Evolutionary conservation across 2,797 vertebrate genomes (phyloP), one percentile per base, ranked within the genome.

Genomic region (Acipenser transmontanus): DNA sequence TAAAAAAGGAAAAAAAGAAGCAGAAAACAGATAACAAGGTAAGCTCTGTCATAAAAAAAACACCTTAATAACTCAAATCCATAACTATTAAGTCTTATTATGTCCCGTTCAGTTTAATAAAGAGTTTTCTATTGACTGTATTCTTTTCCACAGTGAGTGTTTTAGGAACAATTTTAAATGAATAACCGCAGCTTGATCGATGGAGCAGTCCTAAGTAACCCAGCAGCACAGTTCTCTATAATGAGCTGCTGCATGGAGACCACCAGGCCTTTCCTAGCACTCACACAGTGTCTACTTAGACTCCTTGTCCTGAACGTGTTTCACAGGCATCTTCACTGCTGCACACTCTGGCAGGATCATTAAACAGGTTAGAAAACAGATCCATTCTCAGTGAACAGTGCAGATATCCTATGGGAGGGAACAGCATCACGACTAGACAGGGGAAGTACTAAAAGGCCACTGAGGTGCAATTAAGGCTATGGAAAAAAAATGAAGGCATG

Each of bases 61-160:
- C 7, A 9, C 13, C 59, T 50, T 69, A 66, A 69, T 65, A 69
- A 57, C 50, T 47, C 17, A 8, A 66, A 62, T 69, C 57, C 68
- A 66, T 69, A 59, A 69, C 60, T 50, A 69, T 69, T 69, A 65
- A 49, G 50, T 49, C 61, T 50, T 13, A 69, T 65, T 51, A 66
- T 48, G 59, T 51, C 51, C 9, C 11, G 14, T 65, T 9, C 5
- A 47, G 11, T 13, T 57, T 34, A 56, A 57, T 11, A 56, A 59
- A 67, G 48, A 67, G 49, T 13, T 67, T 61, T 34, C 3, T 61
- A 67, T 51, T 57, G 66, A 61, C 61, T 61, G 50, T 34, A 34
- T 34, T 49, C 68, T 70, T 76, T 69, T 71, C 68, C 65, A 50
- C 62, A 50, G 14, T 61, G 66, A 70, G 59, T 61, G 50, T 59